A percentile compares a stretch with the other conserved stretches of the same genome.
phyloP scores from a whole-genome alignment of 1,140 invertebrate species.

The Conus betulinus region DNA sequence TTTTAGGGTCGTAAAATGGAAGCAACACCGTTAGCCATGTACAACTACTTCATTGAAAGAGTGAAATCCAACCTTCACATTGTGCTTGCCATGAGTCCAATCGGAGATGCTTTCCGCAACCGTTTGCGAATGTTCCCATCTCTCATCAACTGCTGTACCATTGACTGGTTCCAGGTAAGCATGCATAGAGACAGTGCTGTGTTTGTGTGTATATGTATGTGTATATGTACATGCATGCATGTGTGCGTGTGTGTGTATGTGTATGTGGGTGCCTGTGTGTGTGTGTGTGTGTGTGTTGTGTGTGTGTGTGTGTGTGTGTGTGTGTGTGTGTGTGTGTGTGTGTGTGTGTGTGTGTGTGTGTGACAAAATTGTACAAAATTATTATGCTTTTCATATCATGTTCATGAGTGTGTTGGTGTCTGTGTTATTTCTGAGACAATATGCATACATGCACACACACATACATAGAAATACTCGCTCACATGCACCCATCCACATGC shows the following conservation, averaged over 20 bases:
- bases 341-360: not conserved
- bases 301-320: not conserved
- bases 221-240: not conserved
- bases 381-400: no score
- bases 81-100: slow-evolving; percentile 76
- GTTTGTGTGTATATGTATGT: not conserved
- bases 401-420: no score
- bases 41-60: slow-evolving; percentile 76
- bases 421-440: no score
- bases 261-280: no score
- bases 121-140: slow-evolving; percentile 76
- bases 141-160: slow-evolving; percentile 77
- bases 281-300: not conserved
- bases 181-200: not conserved
- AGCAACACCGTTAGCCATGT: slow-evolving; percentile 75
- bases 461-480: no score
- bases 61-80: slow-evolving; percentile 75
- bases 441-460: no score
- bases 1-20: slow-evolving; percentile 79
- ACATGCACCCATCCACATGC: no score
- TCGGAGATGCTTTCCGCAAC: slow-evolving; percentile 76
- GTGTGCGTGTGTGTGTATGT: not conserved
- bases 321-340: not conserved
- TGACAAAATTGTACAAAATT: no score
- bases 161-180: slow-evolving; percentile 77